A percentile compares a stretch with the other conserved stretches of the same genome.
Evolutionary conservation across 2,888 invertebrate species (phyloP).

Genomic region (Alitta virens): DNA sequence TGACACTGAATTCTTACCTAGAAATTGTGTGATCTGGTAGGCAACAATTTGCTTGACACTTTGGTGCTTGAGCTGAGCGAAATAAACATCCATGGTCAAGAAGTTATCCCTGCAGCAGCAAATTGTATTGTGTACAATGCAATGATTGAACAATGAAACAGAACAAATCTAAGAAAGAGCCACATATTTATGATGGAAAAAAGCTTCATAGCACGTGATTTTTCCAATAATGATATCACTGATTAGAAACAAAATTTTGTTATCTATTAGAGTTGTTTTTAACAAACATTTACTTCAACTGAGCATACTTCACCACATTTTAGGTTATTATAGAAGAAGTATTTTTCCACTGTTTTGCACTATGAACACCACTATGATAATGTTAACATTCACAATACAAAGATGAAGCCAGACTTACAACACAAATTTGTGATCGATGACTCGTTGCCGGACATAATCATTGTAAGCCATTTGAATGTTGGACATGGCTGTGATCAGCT

Average conservation of each 20-base stretch:
- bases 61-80: slow-evolving; percentile 29
- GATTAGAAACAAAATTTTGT: neutral
- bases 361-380: too few species aligned
- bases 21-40: slow-evolving; percentile 24
- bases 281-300: too few species aligned
- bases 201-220: neutral
- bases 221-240: neutral
- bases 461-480: slow-evolving; percentile 6
- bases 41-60: slow-evolving; percentile 27
- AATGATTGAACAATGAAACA: too few species aligned
- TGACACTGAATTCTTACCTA: slow-evolving; percentile 17
- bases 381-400: too few species aligned
- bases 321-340: too few species aligned
- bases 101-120: slow-evolving; percentile 26
- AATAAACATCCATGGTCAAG: slow-evolving; percentile 29
- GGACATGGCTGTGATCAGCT: slow-evolving; percentile 14
- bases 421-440: slow-evolving; percentile 24
- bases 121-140: too few species aligned
- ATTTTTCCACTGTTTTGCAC: too few species aligned
- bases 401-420: too few species aligned
- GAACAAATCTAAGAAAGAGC: too few species aligned
- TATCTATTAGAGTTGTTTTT: too few species aligned
- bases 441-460: slow-evolving; percentile 12
- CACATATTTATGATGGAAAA: too few species aligned
- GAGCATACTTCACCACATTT: too few species aligned